Conservation (phyloP, 2,113 vertebrate genomes). For the Xerus inauris region DNA sequence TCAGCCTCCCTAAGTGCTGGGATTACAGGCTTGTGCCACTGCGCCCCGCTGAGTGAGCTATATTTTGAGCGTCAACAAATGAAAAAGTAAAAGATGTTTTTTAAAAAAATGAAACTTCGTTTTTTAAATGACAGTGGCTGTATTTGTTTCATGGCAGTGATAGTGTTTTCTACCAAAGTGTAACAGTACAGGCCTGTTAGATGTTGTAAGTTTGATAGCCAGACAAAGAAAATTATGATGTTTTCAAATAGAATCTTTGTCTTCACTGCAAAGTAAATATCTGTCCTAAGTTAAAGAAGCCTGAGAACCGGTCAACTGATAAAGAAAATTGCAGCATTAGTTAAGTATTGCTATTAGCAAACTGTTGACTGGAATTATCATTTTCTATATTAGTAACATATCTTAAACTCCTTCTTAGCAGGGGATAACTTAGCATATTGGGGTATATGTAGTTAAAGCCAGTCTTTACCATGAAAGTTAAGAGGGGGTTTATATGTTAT, state of each 20-base stretch:
- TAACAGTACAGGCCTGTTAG: background rate
- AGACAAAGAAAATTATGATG: background rate
- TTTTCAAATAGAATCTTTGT: background rate
- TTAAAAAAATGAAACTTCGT: background rate
- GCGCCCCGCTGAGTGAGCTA: background rate
- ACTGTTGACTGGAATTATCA: background rate
- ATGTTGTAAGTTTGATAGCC: background rate
- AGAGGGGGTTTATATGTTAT: background rate
- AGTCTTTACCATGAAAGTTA: background rate
- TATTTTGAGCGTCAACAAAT: conserved; percentile 6
- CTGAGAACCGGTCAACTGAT: background rate
- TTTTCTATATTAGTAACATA: background rate
- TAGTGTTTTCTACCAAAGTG: background rate
- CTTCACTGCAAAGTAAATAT: background rate
- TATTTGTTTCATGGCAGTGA: background rate
- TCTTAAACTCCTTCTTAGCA: conserved; percentile 10
- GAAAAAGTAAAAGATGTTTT: background rate
- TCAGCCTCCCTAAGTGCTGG: too few species aligned
- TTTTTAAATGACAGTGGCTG: conserved; percentile 25
- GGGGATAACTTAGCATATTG: background rate
- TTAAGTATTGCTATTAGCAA: conserved; percentile 37
- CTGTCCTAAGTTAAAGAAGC: background rate
- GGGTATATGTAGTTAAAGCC: background rate
- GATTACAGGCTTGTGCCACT: too few species aligned
- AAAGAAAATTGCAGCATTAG: background rate